Evolutionary conservation across 2,113 vertebrate species (phyloP).

Genomic region (Dolichotis patagonum): DNA sequence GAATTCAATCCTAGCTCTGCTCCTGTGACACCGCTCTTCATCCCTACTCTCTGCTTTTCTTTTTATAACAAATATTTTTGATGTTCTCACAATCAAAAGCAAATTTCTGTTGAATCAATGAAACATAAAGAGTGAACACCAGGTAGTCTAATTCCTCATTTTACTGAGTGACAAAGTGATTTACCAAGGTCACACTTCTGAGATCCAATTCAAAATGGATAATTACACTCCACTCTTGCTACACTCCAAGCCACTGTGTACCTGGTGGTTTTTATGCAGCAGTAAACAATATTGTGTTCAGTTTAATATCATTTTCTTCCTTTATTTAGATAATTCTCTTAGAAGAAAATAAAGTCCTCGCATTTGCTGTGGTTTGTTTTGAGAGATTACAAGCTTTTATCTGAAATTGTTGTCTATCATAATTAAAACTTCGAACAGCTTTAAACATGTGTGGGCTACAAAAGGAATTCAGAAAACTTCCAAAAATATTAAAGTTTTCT

Average conservation of each 20-base stretch:
- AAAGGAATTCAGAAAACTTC: slow-evolving; percentile 51
- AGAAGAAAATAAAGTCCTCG: slow-evolving; percentile 55
- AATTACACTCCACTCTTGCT: slow-evolving; percentile 22
- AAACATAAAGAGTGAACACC: not conserved
- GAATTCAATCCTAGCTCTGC: not conserved
- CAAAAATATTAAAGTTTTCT: slow-evolving; percentile 46
- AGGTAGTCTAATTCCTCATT: slow-evolving; percentile 26
- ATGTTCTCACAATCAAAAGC: slow-evolving; percentile 36
- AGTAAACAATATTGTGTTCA: slow-evolving; percentile 17
- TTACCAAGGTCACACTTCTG: not conserved
- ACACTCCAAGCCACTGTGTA: not conserved
- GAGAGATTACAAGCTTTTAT: slow-evolving; percentile 48
- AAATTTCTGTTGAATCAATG: not conserved
- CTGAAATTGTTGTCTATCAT: slow-evolving; percentile 11
- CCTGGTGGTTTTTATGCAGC: not conserved
- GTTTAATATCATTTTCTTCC: slow-evolving; percentile 45
- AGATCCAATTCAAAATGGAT: slow-evolving; percentile 53
- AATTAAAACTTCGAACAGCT: slow-evolving; percentile 64
- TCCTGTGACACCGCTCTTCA: not conserved
- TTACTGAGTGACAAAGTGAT: slow-evolving; percentile 28
- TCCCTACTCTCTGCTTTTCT: not conserved
- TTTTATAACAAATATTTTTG: slow-evolving; percentile 7
- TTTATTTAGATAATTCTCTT: slow-evolving; percentile 43
- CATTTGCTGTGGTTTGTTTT: slow-evolving; percentile 35
- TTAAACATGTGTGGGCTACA: not conserved